Conservation (phyloP, 2,797 vertebrate genomes). For the Melanogrammus aeglefinus region DNA sequence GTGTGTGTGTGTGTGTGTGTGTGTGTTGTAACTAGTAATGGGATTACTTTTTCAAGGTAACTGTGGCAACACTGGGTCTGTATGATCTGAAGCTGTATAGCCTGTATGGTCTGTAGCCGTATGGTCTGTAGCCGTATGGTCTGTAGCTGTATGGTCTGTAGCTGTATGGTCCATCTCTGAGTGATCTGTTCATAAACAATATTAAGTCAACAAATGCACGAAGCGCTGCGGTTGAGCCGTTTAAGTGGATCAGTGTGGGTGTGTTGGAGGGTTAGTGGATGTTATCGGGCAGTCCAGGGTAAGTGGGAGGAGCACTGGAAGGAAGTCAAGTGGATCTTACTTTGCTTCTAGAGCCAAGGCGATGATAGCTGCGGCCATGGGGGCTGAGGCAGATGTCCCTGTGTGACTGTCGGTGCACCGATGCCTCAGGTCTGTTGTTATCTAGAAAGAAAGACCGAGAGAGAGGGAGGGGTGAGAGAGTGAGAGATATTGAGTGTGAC, state of each 20-base stretch:
- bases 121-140: too few species aligned
- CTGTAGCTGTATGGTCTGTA: too few species aligned
- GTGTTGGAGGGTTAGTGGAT: conserved; percentile 17
- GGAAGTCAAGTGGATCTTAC: conserved; percentile 81
- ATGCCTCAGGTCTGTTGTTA: conserved; percentile 96
- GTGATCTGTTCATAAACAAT: too few species aligned
- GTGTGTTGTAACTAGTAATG: too few species aligned
- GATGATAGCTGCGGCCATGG: conserved; percentile 97
- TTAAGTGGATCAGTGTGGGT: background rate
- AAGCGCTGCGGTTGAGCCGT: background rate
- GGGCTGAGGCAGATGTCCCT: conserved; percentile 95
- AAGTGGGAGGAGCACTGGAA: conserved; percentile 33
- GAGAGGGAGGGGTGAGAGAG: conserved; percentile 1
- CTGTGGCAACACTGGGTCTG: too few species aligned
- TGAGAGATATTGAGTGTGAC: background rate
- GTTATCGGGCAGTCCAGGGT: conserved; percentile 40
- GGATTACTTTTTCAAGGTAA: too few species aligned
- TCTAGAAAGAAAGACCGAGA: conserved; percentile 68
- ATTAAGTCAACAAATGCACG: background rate
- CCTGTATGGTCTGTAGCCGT: too few species aligned
- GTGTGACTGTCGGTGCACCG: conserved; percentile 98
- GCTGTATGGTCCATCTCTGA: too few species aligned
- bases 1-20: too few species aligned
- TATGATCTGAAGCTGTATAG: too few species aligned
- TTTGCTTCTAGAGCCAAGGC: conserved; percentile 97